Evolutionary conservation across 2,113 vertebrate species (phyloP).

Genomic region (Tetrao urogallus): DNA sequence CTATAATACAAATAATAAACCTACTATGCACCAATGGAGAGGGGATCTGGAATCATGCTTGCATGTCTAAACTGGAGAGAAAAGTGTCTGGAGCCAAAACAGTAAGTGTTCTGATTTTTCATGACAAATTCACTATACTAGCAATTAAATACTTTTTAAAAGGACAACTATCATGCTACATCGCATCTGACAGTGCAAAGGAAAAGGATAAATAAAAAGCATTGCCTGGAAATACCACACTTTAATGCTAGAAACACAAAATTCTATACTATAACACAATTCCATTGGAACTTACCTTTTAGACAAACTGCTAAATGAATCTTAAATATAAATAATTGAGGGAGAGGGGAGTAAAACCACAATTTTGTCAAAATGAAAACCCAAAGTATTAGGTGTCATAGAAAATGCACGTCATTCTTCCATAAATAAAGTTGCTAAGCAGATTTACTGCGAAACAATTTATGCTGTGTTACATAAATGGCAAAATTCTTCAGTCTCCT

Average conservation of each 20-base stretch:
- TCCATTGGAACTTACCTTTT: slow-evolving; percentile 57
- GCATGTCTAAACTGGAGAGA: not conserved
- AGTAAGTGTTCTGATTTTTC: slow-evolving; percentile 18
- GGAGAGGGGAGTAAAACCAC: slow-evolving; percentile 47
- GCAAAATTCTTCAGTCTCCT: slow-evolving; percentile 49
- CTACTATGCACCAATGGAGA: not conserved
- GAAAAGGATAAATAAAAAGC: slow-evolving; percentile 46
- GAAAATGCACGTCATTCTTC: slow-evolving; percentile 60
- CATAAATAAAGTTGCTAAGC: slow-evolving; percentile 69
- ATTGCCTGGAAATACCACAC: slow-evolving; percentile 7
- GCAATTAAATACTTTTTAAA: slow-evolving; percentile 42
- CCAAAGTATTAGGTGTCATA: slow-evolving; percentile 62
- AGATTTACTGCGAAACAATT: slow-evolving; percentile 73
- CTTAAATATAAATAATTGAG: slow-evolving; percentile 58
- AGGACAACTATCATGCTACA: slow-evolving; percentile 43
- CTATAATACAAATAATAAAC: not conserved
- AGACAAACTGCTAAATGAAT: slow-evolving; percentile 55
- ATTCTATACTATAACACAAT: slow-evolving; percentile 10
- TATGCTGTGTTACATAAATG: slow-evolving; percentile 58
- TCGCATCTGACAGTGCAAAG: slow-evolving; percentile 49
- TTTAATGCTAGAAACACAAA: slow-evolving; percentile 19
- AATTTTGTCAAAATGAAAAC: slow-evolving; percentile 67
- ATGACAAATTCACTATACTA: slow-evolving; percentile 9
- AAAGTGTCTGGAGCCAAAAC: not conserved
- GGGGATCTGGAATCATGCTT: not conserved